Conservation (phyloP, 2,797 vertebrate species). For the Ataeniobius toweri region DNA sequence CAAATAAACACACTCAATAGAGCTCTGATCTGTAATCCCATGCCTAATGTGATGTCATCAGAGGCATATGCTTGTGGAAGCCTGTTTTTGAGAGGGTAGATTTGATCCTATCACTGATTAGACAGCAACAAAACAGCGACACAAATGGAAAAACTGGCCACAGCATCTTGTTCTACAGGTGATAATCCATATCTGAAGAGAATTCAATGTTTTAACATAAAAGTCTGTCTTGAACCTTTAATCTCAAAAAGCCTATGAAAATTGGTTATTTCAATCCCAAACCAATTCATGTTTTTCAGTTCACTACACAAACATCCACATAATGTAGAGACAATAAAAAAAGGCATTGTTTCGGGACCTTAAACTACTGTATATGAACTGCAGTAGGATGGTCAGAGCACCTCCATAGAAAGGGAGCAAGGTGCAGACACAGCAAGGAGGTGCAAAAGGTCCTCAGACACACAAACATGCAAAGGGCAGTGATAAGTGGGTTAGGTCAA, state of each 20-base stretch:
- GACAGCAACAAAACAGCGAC: not conserved
- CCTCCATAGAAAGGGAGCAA: conserved; percentile 10
- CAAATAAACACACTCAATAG: not conserved
- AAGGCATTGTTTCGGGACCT: not conserved
- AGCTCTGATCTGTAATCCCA: not conserved
- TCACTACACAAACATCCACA: not conserved
- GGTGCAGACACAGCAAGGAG: conserved; percentile 36
- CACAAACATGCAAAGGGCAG: conserved; percentile 35
- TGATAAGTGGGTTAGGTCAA: conserved; percentile 42
- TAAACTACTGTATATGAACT: conserved; percentile 4
- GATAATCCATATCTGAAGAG: not conserved
- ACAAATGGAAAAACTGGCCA: not conserved
- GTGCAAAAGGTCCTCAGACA: conserved; percentile 34
- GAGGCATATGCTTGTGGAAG: not conserved
- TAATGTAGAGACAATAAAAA: conserved; percentile 16
- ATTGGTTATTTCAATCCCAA: not conserved
- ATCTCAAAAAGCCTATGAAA: not conserved
- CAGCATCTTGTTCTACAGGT: not conserved
- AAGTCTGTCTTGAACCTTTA: not conserved
- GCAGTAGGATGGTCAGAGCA: not conserved
- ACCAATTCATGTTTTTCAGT: not conserved
- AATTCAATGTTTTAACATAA: not conserved
- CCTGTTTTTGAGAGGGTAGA: not conserved
- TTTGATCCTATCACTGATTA: too few species aligned
- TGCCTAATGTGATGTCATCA: not conserved